Conservation (phyloP, 2,113 vertebrate species). For the Periophthalmus modestus region DNA sequence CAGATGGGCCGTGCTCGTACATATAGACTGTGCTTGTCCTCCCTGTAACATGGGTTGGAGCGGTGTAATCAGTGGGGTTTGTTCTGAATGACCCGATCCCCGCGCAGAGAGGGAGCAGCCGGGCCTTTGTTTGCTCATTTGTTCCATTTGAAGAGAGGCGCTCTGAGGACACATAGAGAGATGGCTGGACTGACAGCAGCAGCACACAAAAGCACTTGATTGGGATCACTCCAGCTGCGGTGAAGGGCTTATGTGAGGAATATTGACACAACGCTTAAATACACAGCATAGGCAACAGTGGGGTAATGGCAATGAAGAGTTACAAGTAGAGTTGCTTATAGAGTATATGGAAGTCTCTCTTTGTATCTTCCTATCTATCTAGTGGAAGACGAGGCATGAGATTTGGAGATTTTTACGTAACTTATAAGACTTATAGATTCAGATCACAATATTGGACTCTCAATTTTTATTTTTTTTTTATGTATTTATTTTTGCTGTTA, state of each 20-base stretch:
- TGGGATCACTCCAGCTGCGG: neutral
- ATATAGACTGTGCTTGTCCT: conserved; percentile 35
- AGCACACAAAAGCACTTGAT: neutral
- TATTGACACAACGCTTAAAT: neutral
- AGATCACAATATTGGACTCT: too few relatives aligned
- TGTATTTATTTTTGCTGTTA: too few relatives aligned
- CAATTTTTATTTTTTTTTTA: too few relatives aligned
- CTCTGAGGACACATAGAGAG: neutral
- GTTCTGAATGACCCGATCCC: conserved; percentile 34
- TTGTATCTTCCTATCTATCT: too few relatives aligned
- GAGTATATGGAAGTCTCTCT: too few relatives aligned
- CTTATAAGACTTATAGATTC: too few relatives aligned
- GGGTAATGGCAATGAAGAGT: too few relatives aligned
- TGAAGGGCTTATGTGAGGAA: neutral
- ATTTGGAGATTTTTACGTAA: too few relatives aligned
- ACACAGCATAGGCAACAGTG: neutral
- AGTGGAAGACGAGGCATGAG: too few relatives aligned
- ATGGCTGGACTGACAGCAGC: neutral
- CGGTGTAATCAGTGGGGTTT: conserved; percentile 25
- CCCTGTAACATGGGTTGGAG: conserved; percentile 19
- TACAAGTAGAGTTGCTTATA: too few relatives aligned
- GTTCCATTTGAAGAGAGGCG: conserved; percentile 30
- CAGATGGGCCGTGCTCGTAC: neutral
- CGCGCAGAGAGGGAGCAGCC: conserved; percentile 43
- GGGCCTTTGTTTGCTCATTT: conserved; percentile 23